Conservation (phyloP, 1,140 invertebrate genomes). For the Drosophila melanica region DNA sequence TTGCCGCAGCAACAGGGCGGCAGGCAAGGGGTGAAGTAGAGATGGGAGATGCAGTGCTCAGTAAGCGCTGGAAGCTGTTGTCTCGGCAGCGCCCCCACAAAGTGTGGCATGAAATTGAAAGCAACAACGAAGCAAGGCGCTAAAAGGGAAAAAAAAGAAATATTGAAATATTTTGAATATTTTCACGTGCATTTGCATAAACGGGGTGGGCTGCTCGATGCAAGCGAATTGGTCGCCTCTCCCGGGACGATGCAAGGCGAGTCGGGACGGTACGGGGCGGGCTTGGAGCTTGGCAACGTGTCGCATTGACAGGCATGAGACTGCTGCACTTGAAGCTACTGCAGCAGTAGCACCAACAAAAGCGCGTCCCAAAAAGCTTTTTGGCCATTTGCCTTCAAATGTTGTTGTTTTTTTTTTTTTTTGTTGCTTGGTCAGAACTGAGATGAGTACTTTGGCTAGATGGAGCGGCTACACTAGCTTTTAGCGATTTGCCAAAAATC, state of each 20-base stretch:
- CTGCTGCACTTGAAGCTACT: conserved; percentile 61
- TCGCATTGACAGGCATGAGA: conserved; percentile 56
- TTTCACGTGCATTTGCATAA: conserved; percentile 82
- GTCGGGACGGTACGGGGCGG: background rate
- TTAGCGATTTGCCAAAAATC: background rate
- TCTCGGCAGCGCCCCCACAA: conserved; percentile 25
- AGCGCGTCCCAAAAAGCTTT: conserved; percentile 66
- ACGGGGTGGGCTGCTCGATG: conserved; percentile 15
- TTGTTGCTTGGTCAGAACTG: background rate
- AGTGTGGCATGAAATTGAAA: conserved; percentile 63
- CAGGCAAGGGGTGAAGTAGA: background rate
- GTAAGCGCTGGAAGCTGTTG: conserved; percentile 33
- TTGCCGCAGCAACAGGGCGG: conserved; percentile 15
- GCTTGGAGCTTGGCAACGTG: conserved; percentile 14
- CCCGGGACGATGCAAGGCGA: background rate
- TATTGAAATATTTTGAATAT: conserved; percentile 78
- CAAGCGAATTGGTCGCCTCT: background rate
- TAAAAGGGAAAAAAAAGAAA: conserved; percentile 33
- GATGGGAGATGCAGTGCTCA: background rate
- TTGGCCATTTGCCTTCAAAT: conserved; percentile 77
- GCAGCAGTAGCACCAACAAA: conserved; percentile 38
- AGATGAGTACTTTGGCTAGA: background rate
- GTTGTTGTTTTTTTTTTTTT: conserved; percentile 5
- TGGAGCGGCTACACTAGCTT: conserved; percentile 7
- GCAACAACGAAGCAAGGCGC: conserved; percentile 47